Conservation (phyloP, 2,888 invertebrate genomes). For the Synanthedon tipuliformis region DNA sequence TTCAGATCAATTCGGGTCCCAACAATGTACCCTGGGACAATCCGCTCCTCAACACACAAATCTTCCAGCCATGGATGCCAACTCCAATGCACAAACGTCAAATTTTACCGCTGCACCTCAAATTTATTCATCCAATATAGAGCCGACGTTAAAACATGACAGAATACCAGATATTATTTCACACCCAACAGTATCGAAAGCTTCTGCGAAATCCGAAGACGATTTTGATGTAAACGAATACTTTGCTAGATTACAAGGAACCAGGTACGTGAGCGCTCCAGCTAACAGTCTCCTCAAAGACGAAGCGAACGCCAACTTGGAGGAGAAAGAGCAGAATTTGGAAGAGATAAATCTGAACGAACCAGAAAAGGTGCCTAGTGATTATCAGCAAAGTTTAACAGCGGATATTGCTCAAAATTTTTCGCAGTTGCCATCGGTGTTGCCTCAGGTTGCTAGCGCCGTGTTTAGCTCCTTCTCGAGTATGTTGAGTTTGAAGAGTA, state of each 20-base stretch:
- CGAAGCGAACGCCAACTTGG: slow-evolving; percentile 62
- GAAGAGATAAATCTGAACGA: slow-evolving; percentile 56
- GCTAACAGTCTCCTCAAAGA: slow-evolving; percentile 47
- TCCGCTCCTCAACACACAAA: slow-evolving; percentile 26
- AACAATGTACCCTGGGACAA: slow-evolving; percentile 26
- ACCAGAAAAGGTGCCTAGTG: slow-evolving; percentile 20
- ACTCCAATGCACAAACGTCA: slow-evolving; percentile 17
- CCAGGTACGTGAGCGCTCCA: slow-evolving; percentile 56
- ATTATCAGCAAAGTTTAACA: slow-evolving; percentile 45
- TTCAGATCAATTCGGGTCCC: slow-evolving; percentile 44
- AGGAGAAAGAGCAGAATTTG: slow-evolving; percentile 45
- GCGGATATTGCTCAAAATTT: slow-evolving; percentile 66
- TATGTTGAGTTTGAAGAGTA: slow-evolving; percentile 52
- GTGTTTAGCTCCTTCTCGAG: slow-evolving; percentile 74
- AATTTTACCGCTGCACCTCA: slow-evolving; percentile 6
- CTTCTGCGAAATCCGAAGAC: slow-evolving; percentile 37
- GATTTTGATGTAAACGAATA: slow-evolving; percentile 65
- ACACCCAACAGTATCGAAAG: slow-evolving; percentile 25
- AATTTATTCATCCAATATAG: background rate
- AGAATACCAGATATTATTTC: slow-evolving; percentile 6
- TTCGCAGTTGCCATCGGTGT: slow-evolving; percentile 69
- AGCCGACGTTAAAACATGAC: slow-evolving; percentile 7
- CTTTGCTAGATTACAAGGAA: slow-evolving; percentile 57
- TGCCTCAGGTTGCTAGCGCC: slow-evolving; percentile 72
- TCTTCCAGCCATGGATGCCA: slow-evolving; percentile 37